Base-by-base conservation (phyloP, 2,888 invertebrate genomes). In the Mesorhabditis spiculigera region DNA sequence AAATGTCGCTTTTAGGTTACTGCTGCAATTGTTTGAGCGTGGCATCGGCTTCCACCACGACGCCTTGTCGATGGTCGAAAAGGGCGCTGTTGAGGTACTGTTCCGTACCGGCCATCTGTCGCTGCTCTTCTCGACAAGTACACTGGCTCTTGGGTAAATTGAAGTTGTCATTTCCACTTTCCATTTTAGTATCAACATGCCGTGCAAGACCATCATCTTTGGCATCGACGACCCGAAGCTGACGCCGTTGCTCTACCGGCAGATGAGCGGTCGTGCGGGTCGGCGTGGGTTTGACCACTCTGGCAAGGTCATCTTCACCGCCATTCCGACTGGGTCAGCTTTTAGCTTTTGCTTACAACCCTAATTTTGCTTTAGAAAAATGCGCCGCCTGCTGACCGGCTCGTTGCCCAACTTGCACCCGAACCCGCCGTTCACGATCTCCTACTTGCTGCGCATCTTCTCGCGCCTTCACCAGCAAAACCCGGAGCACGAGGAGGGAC, bases 211-310 rank as follows among this genome's bases (percentile, higher is more conserved):
- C 16, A 85, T 84, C 63, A 75, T 84, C 66, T 85, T 84, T 72
- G 84, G 84, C 67, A 82, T 84, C 62, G 85, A 85, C 68, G 81
- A 83, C 50, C 78, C 75, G 5, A 70, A 75, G 58, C 72, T 85
- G 63, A 83, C 82, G 5, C 85, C 85, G 13, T 76, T 85, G 28
- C 79, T 83, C 63, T 85, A 83, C 73, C 80, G 85, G 45, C 85
- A 85, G 69, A 85, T 85, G 84, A 77, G 77, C 72, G 84, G 84
- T 72, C 82, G 85, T 78, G 85, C 85, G 16, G 85, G 85, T 72
- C 80, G 85, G 71, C 78, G 85, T 75, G 85, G 85, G 71, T 85
- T 81, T 75, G 85, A 85, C 76, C 81, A 83, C 66, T 78, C 82
- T 1, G 85, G 85, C 71, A 82, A 79, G 41, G 83, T 85, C 50